A percentile compares a stretch with the other conserved stretches of the same genome.
Conservation (phyloP, 2,113 vertebrate species). For the Aplodontia rufa region DNA sequence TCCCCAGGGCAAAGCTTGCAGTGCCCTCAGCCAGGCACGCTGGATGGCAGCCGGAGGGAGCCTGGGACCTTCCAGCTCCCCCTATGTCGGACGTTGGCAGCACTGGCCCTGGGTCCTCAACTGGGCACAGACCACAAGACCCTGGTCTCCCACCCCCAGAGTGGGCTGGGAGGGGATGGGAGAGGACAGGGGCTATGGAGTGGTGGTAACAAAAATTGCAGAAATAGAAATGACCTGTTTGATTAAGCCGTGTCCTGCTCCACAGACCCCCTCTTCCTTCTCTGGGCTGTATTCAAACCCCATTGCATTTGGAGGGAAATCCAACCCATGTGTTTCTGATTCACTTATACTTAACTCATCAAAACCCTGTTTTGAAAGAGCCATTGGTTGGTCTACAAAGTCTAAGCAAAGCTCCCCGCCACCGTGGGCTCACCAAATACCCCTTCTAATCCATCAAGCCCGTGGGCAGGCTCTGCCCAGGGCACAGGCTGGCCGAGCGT, state of each 20-base stretch:
- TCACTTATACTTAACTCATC: conserved; percentile 81
- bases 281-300: conserved; percentile 71
- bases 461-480: not conserved
- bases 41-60: conserved; percentile 38
- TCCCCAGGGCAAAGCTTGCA: conserved; percentile 52
- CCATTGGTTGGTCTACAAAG: conserved; percentile 76
- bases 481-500: not conserved
- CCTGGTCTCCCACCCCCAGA: not conserved
- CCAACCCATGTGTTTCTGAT: conserved; percentile 79
- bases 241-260: conserved; percentile 46
- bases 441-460: conserved; percentile 54
- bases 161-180: not conserved
- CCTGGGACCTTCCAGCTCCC: not conserved
- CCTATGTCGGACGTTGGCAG: not conserved
- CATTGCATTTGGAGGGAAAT: conserved; percentile 71
- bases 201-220: not conserved
- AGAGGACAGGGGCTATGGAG: not conserved
- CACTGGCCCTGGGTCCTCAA: not conserved
- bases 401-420: conserved; percentile 53
- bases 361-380: conserved; percentile 79
- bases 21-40: conserved; percentile 12
- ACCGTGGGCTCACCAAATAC: conserved; percentile 60
- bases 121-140: not conserved
- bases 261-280: conserved; percentile 30
- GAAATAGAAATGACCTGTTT: conserved; percentile 34